Base-by-base conservation (phyloP, 2,888 invertebrate species). In the Mystacides longicornis region DNA sequence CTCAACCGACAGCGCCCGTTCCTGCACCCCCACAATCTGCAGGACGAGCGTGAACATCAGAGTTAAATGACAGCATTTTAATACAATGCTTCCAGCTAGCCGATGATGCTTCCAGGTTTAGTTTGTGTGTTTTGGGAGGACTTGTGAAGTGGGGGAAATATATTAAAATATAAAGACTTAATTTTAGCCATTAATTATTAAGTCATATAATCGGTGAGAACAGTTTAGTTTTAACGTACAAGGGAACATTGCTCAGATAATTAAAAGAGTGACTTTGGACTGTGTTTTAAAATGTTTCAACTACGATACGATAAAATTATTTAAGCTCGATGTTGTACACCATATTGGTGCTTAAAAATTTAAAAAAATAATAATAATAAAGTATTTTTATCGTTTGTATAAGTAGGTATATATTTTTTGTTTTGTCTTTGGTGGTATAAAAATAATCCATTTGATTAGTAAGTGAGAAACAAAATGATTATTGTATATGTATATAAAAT, bases 341-440 rank as follows among this genome's bases (percentile, higher is more conserved):
- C 70, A 70, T 69, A 70, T 69, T 70, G 70, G 69, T 69, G 70
- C 65, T 63, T 63, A 60, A 37, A 16, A 60, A 45, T 60, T 56
- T 55, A 58, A 52, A 50, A 52, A 49, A 46, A 42, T 55, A 7
- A 14, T 16, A 37, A 4, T 37, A 27, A 27, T 37, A 51, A 55
- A 55, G 52, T 54, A 55, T 51, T 57, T 54, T 57, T 57, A 51
- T 57, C 55, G 11, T 11, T 14, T 45, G 27, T 23, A 42, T 48
- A 51, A 47, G n/a, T 19, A 22, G 19, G 22, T 20, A 31, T 37
- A 7, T 37, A 14, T 37, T 37, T 16, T n/a, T 37, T 16, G 16
- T 14, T 37, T 37, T n/a, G 16, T 37, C 3, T n/a, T 37, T 7
- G 16, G 14, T 37, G 4, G 14, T n/a, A 37, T 37, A 3, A 27